Evolutionary conservation across 1,140 invertebrate genomes (phyloP).

Genomic region (Drosophila kohkoa): DNA sequence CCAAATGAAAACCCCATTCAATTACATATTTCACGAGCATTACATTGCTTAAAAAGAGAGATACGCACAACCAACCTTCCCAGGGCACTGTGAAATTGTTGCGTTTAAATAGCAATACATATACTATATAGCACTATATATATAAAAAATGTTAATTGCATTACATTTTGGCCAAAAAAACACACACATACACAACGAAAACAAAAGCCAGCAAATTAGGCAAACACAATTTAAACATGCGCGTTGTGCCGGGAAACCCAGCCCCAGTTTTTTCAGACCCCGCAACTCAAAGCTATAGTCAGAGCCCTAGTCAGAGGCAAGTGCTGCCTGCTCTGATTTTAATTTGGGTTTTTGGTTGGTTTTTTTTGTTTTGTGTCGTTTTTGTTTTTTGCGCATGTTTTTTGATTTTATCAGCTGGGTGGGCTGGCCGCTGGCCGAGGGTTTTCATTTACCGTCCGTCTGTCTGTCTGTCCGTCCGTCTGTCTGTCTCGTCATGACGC

Average conservation of each 20-base stretch:
- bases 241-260: constrained; percentile 69
- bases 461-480: constrained; percentile 3
- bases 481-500: constrained; percentile 57
- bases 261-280: neutral
- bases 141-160: constrained; percentile 76
- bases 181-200: constrained; percentile 8
- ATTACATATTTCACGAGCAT: constrained; percentile 66
- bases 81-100: constrained; percentile 74
- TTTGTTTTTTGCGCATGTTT: constrained; percentile 71
- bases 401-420: constrained; percentile 81
- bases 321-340: constrained; percentile 77
- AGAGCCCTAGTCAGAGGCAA: constrained; percentile 40
- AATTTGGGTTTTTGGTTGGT: constrained; percentile 66
- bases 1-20: constrained; percentile 41
- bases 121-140: constrained; percentile 27
- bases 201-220: constrained; percentile 64
- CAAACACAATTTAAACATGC: constrained; percentile 77
- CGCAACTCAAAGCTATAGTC: neutral
- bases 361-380: constrained; percentile 4
- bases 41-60: constrained; percentile 52
- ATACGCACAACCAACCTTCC: constrained; percentile 49
- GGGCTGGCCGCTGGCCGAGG: constrained; percentile 62
- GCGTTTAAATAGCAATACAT: constrained; percentile 58
- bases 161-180: constrained; percentile 60
- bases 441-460: constrained; percentile 62